Percentiles rank a stretch among this genome's conserved stretches.
These are phyloP conservation scores for Litoditis marina DNA, from an alignment of 2,888 invertebrate genomes.

Conservation along the genomic window DNA sequence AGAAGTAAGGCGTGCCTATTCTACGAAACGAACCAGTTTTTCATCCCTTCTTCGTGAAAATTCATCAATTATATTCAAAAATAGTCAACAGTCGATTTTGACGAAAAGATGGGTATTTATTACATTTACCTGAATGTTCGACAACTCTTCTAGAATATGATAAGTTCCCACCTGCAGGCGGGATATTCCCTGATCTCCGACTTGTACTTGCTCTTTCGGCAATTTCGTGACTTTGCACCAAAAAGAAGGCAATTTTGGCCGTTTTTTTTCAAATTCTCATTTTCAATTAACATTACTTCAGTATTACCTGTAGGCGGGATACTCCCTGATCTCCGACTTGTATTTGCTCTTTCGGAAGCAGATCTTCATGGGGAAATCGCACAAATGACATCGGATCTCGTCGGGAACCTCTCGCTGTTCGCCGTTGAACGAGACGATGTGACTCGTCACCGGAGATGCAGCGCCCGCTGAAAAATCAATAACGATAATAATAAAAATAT, in stretches of 20 bases:
- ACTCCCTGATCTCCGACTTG: conserved; percentile 25
- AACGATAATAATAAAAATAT: not conserved
- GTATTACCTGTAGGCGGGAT: conserved; percentile 34
- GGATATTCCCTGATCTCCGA: conserved; percentile 30
- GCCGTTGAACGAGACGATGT: conserved; percentile 8
- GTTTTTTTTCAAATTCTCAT: not conserved
- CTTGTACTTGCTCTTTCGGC: conserved; percentile 31
- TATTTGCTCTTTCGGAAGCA: conserved; percentile 33
- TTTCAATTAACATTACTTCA: not conserved
- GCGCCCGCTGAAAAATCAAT: too few species aligned
- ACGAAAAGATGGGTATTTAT: too few species aligned
- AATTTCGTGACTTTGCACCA: too few species aligned
- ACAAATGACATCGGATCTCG: conserved; percentile 32
- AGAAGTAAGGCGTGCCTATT: too few species aligned
- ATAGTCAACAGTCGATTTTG: too few species aligned
- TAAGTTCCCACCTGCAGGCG: conserved; percentile 29
- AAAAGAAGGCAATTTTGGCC: too few species aligned
- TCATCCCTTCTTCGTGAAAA: too few species aligned
- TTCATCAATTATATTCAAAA: too few species aligned
- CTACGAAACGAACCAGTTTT: too few species aligned
- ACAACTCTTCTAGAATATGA: too few species aligned
- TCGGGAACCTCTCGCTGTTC: conserved; percentile 20
- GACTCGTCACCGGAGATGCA: too few species aligned
- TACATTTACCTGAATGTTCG: too few species aligned
- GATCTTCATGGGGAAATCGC: conserved; percentile 32